Percentiles rank a stretch among this genome's conserved stretches.
Conservation (phyloP, 2,888 invertebrate genomes). For the Leptothorax acervorum region DNA sequence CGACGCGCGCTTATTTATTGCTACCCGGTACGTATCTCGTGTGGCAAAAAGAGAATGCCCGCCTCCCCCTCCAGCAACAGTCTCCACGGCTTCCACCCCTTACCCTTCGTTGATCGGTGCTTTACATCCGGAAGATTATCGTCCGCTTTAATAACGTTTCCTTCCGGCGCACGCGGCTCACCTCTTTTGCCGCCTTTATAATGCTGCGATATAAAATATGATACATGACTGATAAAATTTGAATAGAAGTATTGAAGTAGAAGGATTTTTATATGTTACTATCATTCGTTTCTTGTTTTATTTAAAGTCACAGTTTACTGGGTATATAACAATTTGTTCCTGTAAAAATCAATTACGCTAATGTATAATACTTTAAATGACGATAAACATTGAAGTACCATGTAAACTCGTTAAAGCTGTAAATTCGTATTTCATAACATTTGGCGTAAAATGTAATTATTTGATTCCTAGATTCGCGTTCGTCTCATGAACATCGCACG, state of each 20-base stretch:
- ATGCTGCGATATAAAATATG: conserved; percentile 39
- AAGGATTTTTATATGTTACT: neutral
- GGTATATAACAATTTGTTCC: neutral
- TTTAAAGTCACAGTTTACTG: neutral
- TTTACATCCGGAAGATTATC: conserved; percentile 74
- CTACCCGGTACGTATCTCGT: conserved; percentile 70
- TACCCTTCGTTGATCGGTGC: conserved; percentile 52
- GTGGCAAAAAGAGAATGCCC: conserved; percentile 69
- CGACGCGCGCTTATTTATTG: conserved; percentile 84
- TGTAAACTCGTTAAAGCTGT: neutral
- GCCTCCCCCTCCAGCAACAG: conserved; percentile 44
- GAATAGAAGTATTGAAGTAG: conserved; percentile 6
- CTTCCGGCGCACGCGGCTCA: conserved; percentile 58
- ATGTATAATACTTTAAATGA: neutral
- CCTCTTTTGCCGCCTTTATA: conserved; percentile 52
- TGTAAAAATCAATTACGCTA: neutral
- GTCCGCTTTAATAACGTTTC: conserved; percentile 69
- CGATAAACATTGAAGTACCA: neutral
- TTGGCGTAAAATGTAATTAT: neutral
- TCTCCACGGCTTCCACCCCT: conserved; percentile 29
- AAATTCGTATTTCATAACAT: neutral
- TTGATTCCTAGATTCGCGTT: neutral
- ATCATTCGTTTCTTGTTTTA: neutral
- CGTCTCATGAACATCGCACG: neutral
- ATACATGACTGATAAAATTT: conserved; percentile 33